Percentiles rank a stretch among this genome's conserved stretches.
Conservation (phyloP, 2,113 vertebrate species). For the Thinocorus orbignyianus region DNA sequence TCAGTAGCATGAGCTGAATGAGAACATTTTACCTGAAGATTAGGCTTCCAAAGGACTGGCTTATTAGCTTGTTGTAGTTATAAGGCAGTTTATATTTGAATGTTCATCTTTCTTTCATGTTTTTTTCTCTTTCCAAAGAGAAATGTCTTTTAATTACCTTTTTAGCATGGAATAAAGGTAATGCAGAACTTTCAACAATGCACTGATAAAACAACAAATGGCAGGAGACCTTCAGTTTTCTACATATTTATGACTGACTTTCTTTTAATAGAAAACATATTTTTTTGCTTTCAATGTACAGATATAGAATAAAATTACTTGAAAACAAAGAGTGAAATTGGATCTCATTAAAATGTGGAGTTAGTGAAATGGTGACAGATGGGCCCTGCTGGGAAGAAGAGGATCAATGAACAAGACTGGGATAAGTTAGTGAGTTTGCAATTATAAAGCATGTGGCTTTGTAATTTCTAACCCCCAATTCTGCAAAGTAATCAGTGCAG, state of each 20-base stretch:
- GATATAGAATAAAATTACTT: conserved; percentile 19
- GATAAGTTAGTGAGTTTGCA: conserved; percentile 37
- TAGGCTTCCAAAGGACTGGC: neutral
- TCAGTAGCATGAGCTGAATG: neutral
- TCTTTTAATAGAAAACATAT: neutral
- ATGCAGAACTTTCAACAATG: neutral
- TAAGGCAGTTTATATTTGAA: neutral
- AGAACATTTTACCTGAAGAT: neutral
- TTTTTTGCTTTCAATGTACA: neutral
- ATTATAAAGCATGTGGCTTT: conserved; percentile 51
- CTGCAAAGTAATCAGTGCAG: conserved; percentile 30
- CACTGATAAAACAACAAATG: neutral
- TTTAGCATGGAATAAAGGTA: neutral
- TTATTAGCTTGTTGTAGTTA: neutral
- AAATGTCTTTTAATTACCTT: neutral
- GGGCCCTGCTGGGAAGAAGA: conserved; percentile 41
- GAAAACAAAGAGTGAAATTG: conserved; percentile 21
- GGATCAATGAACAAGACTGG: neutral
- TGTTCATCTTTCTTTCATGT: neutral
- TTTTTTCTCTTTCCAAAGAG: neutral
- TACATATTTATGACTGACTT: neutral
- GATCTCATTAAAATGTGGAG: conserved; percentile 26
- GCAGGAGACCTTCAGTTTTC: neutral
- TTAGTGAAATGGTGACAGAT: conserved; percentile 45
- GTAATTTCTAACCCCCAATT: conserved; percentile 41